Percentiles rank a stretch among this genome's conserved stretches.
phyloP scores from a whole-genome alignment of 2,113 vertebrate genomes.

The Cavia porcellus region DNA sequence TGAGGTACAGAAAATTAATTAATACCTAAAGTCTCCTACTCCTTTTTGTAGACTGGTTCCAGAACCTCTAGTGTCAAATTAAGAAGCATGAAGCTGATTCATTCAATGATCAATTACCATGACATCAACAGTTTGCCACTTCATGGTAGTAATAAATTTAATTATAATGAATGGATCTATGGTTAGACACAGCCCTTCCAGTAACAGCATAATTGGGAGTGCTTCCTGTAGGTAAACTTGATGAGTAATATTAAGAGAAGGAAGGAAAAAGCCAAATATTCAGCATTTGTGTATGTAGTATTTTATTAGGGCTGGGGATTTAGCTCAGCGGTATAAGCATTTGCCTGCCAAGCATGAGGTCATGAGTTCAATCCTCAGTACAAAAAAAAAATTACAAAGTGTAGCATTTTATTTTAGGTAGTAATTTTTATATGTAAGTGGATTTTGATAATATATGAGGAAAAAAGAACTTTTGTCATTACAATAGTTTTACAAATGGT shows the following conservation, averaged over 20 bases:
- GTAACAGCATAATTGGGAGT: neutral
- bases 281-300: neutral
- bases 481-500: neutral
- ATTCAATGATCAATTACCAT: neutral
- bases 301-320: no score
- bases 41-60: neutral
- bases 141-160: neutral
- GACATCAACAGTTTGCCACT: neutral
- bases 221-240: neutral
- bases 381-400: no score
- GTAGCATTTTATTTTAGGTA: neutral
- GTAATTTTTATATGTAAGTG: neutral
- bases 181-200: neutral
- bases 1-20: neutral
- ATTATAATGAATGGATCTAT: neutral
- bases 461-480: neutral
- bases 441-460: constrained; percentile 8
- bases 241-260: constrained; percentile 27
- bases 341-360: no score
- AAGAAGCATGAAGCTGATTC: neutral
- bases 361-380: no score
- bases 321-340: no score
- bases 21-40: neutral
- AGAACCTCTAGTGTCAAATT: neutral
- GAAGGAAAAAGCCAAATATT: neutral